Base-by-base conservation (phyloP, 1,140 invertebrate genomes). In the Drosophila nasuta region DNA sequence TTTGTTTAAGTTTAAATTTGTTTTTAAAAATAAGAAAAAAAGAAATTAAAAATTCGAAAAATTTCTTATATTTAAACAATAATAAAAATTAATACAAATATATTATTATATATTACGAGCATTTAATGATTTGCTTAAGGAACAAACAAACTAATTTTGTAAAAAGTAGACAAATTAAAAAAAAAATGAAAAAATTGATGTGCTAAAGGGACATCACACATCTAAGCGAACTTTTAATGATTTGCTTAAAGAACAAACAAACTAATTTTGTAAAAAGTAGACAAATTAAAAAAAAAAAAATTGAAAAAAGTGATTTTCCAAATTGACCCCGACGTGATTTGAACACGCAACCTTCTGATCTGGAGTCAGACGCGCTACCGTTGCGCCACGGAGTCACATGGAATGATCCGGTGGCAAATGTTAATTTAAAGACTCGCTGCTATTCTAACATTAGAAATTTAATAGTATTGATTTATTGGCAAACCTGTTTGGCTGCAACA, bases 341-440 rank as follows among this genome's bases (percentile, higher is more conserved):
- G 97, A 98, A 98, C 97, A 97, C 97, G 97, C 97, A 98, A 97
- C 97, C 97, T 98, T 98, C 96, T 97, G 97, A 97, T 98, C 97
- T 97, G 97, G 97, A 98, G 97, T 98, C 97, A 97, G 97, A 98
- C 97, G 97, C 97, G 96, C 97, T 97, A 98, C 97, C 97, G 96
- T 98, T 98, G 97, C 97, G 97, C 97, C 97, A 98, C 97, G 96
- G 95, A 96, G 96, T 96, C 95, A 75, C 52, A 51, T 70, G 58
- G 13, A 41, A 45, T 56, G 38, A 49, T n/a, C 41, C 10, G 28
- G 35, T 58, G 35, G 10, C 33, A 70, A 75, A 49, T 75, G 58
- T 28, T 3, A 11, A 33, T 25, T 63, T 70, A n/a, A 45, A 35
- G 35, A 6, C 11, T 38, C 30, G 5, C 2, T 8, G 28, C 11